A percentile compares a stretch with the other conserved stretches of the same genome.
phyloP scores from a whole-genome alignment of 1,140 invertebrate genomes.

The Pachypsylla venusta region DNA sequence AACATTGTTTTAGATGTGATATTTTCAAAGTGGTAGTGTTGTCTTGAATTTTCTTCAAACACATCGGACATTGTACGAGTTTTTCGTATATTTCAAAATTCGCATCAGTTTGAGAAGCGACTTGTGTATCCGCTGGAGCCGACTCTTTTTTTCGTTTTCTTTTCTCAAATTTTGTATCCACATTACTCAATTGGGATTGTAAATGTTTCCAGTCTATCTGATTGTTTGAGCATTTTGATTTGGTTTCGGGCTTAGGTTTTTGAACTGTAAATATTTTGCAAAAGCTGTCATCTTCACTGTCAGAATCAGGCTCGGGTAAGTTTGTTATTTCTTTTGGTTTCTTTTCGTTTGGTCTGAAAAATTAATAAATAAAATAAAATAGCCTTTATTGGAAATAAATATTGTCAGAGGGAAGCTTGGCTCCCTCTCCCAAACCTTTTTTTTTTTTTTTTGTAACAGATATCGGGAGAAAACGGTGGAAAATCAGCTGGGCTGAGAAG shows the following conservation, averaged over 20 bases:
- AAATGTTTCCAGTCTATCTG: neutral
- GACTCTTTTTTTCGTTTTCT: too few species aligned
- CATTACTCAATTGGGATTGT: neutral
- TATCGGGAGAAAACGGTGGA: too few species aligned
- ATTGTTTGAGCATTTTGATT: neutral
- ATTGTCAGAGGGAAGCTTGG: too few species aligned
- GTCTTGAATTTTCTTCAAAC: neutral
- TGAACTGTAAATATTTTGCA: neutral
- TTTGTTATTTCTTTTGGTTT: neutral
- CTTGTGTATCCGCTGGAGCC: neutral
- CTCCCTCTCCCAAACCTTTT: too few species aligned
- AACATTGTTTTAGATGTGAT: neutral
- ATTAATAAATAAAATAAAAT: too few species aligned
- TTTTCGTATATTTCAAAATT: neutral
- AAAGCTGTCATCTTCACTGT: conserved; percentile 2
- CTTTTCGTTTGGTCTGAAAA: conserved; percentile 1
- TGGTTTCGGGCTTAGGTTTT: neutral
- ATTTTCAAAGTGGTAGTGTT: neutral
- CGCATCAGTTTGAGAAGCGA: neutral
- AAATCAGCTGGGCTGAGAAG: too few species aligned
- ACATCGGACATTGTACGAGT: neutral
- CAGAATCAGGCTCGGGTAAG: neutral
- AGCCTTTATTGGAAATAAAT: too few species aligned
- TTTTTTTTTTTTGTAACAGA: too few species aligned
- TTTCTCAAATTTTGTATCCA: neutral